These are phyloP conservation scores for Drosophila tanythrix DNA, from an alignment of 2,888 invertebrate genomes.

Conservation along the genomic window DNA sequence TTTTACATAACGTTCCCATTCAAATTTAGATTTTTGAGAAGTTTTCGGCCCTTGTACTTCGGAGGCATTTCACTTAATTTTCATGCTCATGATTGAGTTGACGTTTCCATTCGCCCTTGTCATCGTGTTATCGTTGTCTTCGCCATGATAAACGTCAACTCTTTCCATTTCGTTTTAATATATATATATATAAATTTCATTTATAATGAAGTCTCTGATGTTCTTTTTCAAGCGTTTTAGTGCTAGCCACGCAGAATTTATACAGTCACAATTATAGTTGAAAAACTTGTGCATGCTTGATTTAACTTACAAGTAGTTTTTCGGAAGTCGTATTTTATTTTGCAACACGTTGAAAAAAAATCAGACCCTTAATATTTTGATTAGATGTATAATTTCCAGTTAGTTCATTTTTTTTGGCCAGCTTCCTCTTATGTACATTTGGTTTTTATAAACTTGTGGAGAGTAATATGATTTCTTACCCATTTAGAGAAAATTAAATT, in stretches of 20 bases:
- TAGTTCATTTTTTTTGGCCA: slow-evolving; percentile 55
- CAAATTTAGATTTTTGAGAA: neutral
- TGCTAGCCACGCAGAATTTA: slow-evolving; percentile 66
- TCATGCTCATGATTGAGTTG: slow-evolving; percentile 44
- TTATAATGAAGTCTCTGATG: slow-evolving; percentile 63
- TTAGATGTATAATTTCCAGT: slow-evolving; percentile 48
- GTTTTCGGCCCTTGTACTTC: slow-evolving; percentile 16
- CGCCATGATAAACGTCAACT: slow-evolving; percentile 72
- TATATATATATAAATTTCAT: slow-evolving; percentile 62
- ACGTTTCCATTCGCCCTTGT: slow-evolving; percentile 51
- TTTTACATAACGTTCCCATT: neutral
- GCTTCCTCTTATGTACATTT: slow-evolving; percentile 53
- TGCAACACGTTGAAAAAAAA: slow-evolving; percentile 32
- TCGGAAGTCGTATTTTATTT: slow-evolving; percentile 16
- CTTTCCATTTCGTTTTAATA: slow-evolving; percentile 69
- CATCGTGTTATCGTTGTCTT: slow-evolving; percentile 34
- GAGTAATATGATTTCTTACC: neutral
- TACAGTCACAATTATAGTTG: slow-evolving; percentile 10
- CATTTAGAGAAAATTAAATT: neutral
- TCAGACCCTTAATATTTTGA: slow-evolving; percentile 22
- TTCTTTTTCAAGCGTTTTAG: slow-evolving; percentile 41
- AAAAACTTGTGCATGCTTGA: slow-evolving; percentile 23
- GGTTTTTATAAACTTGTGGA: slow-evolving; percentile 43
- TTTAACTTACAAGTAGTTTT: slow-evolving; percentile 31
- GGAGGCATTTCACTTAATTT: slow-evolving; percentile 69